These are phyloP conservation scores for Acrobasis suavella DNA, from an alignment of 2,888 invertebrate species.

Conservation along the genomic window DNA sequence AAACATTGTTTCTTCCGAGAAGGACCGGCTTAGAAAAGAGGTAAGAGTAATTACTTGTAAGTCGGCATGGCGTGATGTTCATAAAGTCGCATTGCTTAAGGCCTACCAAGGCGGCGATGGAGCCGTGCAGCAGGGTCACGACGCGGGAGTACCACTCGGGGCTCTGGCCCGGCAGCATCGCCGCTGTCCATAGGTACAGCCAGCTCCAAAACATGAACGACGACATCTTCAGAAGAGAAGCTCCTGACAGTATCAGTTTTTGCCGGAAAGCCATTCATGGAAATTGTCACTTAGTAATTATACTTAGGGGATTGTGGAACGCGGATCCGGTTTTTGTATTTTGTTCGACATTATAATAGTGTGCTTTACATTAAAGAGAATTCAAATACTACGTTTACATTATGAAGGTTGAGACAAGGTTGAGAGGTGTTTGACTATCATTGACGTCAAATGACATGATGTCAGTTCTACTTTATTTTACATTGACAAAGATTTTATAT, in stretches of 20 bases:
- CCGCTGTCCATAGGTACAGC: conserved; percentile 50
- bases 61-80: conserved; percentile 42
- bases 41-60: conserved; percentile 50
- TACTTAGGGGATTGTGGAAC: background rate
- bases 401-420: too few species aligned
- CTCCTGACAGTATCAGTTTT: conserved; percentile 43
- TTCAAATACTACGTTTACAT: too few species aligned
- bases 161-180: conserved; percentile 36
- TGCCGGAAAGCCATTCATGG: conserved; percentile 48
- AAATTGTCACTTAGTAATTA: background rate
- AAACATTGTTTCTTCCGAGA: too few species aligned
- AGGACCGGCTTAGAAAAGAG: too few species aligned
- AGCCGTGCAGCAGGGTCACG: conserved; percentile 65
- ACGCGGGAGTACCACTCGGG: conserved; percentile 66
- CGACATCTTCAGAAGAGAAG: conserved; percentile 51
- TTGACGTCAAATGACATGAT: too few species aligned
- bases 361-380: background rate
- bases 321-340: background rate
- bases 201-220: conserved; percentile 66
- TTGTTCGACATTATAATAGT: background rate
- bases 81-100: conserved; percentile 57
- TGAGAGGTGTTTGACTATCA: too few species aligned
- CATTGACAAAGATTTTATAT: too few species aligned
- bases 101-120: conserved; percentile 55
- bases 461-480: too few species aligned